phyloP scores from a whole-genome alignment of 2,888 invertebrate species.

The Eristalis tenax region DNA sequence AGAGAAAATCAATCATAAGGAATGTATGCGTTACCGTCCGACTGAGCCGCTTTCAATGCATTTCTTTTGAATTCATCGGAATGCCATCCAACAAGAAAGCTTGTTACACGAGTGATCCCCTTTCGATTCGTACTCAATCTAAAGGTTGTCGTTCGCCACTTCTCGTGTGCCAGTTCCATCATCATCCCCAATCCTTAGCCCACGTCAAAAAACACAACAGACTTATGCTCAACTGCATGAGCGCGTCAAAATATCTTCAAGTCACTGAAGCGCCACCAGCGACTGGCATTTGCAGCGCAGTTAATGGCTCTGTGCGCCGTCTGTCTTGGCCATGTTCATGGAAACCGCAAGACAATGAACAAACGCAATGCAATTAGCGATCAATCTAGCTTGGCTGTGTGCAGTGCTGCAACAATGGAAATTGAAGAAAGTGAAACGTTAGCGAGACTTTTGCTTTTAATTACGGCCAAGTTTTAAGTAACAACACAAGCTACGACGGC shows the following conservation, averaged over 20 bases:
- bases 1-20: not conserved
- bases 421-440: conserved; percentile 48
- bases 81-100: not conserved
- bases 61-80: not conserved
- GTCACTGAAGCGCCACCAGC: not conserved
- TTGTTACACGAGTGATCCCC: no score
- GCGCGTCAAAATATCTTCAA: not conserved
- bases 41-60: no score
- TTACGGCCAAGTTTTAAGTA: not conserved
- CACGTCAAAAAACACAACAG: not conserved
- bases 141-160: no score
- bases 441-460: conserved; percentile 43
- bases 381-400: conserved; percentile 52
- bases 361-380: conserved; percentile 38
- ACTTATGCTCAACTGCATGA: not conserved
- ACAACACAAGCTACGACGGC: not conserved
- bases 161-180: no score
- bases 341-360: conserved; percentile 9
- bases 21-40: no score
- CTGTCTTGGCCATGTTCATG: not conserved
- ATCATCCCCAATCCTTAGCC: not conserved
- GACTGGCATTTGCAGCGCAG: not conserved
- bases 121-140: no score
- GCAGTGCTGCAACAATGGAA: conserved; percentile 47
- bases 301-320: not conserved